These are phyloP conservation scores for Pissodes strobi DNA, from an alignment of 1,140 invertebrate species.

Conservation along the genomic window DNA sequence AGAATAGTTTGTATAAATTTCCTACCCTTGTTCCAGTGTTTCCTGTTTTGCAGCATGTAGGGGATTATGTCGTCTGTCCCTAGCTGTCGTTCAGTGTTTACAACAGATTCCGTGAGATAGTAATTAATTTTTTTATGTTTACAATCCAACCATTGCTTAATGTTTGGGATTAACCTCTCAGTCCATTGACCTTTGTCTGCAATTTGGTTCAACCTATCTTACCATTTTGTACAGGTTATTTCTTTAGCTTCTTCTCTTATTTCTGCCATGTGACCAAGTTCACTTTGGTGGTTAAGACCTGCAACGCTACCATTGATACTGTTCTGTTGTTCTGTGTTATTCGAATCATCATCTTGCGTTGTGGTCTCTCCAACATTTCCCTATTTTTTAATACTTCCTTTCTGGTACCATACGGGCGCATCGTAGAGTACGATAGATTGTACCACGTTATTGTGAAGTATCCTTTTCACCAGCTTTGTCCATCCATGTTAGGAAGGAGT, in stretches of 20 bases:
- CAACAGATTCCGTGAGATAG: too few relatives aligned
- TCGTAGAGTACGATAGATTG: slow-evolving; percentile 11
- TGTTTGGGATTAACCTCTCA: slow-evolving; percentile 5
- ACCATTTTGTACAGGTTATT: neutral
- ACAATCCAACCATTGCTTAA: slow-evolving; percentile 5
- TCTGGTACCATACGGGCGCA: slow-evolving; percentile 2
- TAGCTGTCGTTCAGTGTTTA: too few relatives aligned
- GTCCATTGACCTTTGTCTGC: slow-evolving; percentile 3
- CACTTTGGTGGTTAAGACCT: neutral
- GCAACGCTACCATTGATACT: neutral
- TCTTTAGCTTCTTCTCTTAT: neutral
- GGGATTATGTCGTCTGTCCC: too few relatives aligned
- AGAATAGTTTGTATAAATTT: too few relatives aligned
- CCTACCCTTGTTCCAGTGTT: too few relatives aligned
- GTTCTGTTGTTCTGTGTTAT: neutral
- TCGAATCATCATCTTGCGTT: neutral
- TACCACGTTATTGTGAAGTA: neutral
- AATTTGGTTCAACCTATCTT: neutral
- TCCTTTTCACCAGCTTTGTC: too few relatives aligned
- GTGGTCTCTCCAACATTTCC: neutral
- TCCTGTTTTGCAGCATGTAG: too few relatives aligned
- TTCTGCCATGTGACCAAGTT: neutral
- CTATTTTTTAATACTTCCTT: neutral
- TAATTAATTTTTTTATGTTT: slow-evolving; percentile 14
- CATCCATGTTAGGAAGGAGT: slow-evolving; percentile 20